Conservation (phyloP, 2,113 vertebrate genomes). For the Anas platyrhynchos region DNA sequence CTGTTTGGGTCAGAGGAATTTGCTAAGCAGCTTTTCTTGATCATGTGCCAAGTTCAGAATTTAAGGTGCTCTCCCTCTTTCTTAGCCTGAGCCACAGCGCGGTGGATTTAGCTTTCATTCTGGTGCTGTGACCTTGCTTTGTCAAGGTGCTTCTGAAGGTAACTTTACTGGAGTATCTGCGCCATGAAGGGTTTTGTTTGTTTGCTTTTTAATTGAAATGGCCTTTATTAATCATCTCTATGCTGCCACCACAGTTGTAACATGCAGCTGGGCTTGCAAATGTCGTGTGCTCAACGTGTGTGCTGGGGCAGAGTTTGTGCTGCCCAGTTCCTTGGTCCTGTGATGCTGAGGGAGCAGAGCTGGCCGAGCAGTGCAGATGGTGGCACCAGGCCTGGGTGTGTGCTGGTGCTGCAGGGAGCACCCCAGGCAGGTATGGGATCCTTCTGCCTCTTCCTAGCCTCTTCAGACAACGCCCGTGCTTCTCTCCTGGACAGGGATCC, state of each 20-base stretch:
- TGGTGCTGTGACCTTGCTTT: constrained; percentile 21
- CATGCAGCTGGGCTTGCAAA: neutral
- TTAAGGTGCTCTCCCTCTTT: neutral
- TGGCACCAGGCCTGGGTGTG: neutral
- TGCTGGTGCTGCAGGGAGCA: neutral
- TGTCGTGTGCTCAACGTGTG: rapidly evolving
- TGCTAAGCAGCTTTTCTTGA: constrained; percentile 52
- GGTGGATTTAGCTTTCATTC: neutral
- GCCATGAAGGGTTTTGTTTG: rapidly evolving
- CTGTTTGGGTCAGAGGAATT: constrained; percentile 26
- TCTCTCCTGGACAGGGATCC: neutral
- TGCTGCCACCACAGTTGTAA: neutral
- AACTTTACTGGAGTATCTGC: neutral
- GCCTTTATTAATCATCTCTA: neutral
- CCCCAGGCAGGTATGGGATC: neutral
- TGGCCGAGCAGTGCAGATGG: neutral
- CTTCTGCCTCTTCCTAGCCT: neutral
- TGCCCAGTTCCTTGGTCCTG: neutral
- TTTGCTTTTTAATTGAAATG: neutral
- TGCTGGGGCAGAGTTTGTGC: neutral
- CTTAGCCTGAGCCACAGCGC: neutral
- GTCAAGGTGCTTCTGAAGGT: neutral
- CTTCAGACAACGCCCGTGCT: neutral
- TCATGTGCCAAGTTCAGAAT: constrained; percentile 6
- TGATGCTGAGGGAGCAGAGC: neutral